Evolutionary conservation across 2,797 vertebrate species (phyloP).

Genomic region (Enteromius trimaculatus): DNA sequence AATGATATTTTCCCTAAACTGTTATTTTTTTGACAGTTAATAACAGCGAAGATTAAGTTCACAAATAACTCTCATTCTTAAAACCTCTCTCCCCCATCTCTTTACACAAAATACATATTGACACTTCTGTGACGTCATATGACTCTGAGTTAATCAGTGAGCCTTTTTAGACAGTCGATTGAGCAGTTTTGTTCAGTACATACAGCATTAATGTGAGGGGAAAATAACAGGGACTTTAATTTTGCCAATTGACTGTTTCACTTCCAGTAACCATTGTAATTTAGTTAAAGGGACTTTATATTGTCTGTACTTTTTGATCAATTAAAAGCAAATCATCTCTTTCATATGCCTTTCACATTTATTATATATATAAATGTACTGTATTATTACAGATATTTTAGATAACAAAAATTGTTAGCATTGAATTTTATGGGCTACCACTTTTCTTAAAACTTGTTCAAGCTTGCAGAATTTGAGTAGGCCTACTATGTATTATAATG

Average conservation of each 20-base stretch:
- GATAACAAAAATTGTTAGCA: neutral
- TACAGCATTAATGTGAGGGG: constrained; percentile 10
- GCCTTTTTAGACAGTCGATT: neutral
- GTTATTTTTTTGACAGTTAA: neutral
- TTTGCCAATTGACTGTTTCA: neutral
- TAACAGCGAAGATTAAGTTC: neutral
- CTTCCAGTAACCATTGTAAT: neutral
- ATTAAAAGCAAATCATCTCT: neutral
- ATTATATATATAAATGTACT: neutral
- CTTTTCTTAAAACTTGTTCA: constrained; percentile 16
- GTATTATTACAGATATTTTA: neutral
- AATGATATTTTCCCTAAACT: neutral
- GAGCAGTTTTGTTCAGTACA: constrained; percentile 38
- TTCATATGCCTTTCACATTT: too few relatives aligned
- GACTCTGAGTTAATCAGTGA: constrained; percentile 29
- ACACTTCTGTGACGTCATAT: constrained; percentile 29
- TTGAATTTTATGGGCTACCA: neutral
- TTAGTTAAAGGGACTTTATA: neutral
- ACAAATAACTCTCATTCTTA: constrained; percentile 16
- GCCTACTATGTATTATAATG: neutral
- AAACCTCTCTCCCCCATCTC: neutral
- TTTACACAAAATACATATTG: constrained; percentile 39
- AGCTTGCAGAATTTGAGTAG: constrained; percentile 4
- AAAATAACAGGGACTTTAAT: neutral
- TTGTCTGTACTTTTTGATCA: neutral